Conservation (phyloP, 2,888 invertebrate species). For the Anticlea derivata region DNA sequence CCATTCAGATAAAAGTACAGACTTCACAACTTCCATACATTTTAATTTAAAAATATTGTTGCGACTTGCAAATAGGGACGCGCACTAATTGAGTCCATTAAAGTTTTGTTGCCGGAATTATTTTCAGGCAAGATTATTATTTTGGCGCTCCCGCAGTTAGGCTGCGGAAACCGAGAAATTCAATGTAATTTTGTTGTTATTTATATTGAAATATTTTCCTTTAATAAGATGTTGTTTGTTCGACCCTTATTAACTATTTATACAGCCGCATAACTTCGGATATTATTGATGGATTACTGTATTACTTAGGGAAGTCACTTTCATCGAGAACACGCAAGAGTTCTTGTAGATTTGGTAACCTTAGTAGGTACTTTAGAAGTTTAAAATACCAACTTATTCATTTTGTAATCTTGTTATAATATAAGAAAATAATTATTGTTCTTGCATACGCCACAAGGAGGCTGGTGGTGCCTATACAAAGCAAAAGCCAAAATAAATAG, state of each 20-base stretch:
- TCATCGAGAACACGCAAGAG: too few relatives aligned
- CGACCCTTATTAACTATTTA: background rate
- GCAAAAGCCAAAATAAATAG: too few relatives aligned
- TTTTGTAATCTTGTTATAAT: too few relatives aligned
- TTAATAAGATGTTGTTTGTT: background rate
- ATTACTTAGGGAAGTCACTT: background rate
- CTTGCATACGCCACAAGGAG: too few relatives aligned
- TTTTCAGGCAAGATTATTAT: constrained; percentile 48
- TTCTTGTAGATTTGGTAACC: too few relatives aligned
- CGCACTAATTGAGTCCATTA: constrained; percentile 58
- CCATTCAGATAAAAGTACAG: constrained; percentile 54
- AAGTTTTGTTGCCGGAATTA: constrained; percentile 49
- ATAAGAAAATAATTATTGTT: too few relatives aligned
- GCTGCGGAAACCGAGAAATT: constrained; percentile 15
- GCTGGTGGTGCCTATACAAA: too few relatives aligned
- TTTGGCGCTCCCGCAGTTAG: constrained; percentile 28
- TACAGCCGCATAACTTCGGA: background rate
- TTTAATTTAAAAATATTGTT: constrained; percentile 59
- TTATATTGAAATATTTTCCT: constrained; percentile 22
- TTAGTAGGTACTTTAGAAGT: too few relatives aligned
- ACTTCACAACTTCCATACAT: constrained; percentile 50
- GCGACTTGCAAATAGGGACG: constrained; percentile 44
- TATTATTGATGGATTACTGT: background rate
- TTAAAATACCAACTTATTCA: too few relatives aligned
- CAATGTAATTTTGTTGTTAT: constrained; percentile 23